Conservation (phyloP, 2,888 invertebrate genomes). For the Melieria picta region DNA sequence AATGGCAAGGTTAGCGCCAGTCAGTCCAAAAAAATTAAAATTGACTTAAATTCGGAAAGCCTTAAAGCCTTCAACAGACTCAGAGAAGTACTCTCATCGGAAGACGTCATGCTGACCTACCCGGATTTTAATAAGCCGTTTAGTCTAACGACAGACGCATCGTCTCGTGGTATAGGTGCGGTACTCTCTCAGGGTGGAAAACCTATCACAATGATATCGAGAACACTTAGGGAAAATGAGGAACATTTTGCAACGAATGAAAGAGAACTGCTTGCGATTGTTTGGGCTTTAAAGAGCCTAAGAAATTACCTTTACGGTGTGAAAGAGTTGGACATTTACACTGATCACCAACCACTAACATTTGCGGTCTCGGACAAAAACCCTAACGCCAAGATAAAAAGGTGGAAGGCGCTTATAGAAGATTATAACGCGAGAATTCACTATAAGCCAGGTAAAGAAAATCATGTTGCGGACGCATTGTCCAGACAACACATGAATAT, state of each 20-base stretch:
- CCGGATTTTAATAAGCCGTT: slow-evolving; percentile 4
- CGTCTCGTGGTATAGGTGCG: not conserved
- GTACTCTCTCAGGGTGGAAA: slow-evolving; percentile 9
- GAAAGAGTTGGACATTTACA: slow-evolving; percentile 1
- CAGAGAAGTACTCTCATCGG: not conserved
- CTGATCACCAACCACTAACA: slow-evolving; percentile 7
- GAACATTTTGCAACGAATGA: slow-evolving; percentile 1
- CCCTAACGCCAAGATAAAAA: not conserved
- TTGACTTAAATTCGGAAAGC: not conserved
- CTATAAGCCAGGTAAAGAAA: slow-evolving; percentile 23
- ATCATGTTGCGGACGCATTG: slow-evolving; percentile 29
- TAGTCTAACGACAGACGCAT: slow-evolving; percentile 4
- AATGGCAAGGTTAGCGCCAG: not conserved
- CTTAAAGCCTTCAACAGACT: not conserved
- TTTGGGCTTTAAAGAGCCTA: slow-evolving; percentile 1
- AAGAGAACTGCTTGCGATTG: slow-evolving; percentile 3
- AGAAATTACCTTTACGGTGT: slow-evolving; percentile 11
- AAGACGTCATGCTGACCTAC: slow-evolving; percentile 1
- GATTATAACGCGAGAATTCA: no score
- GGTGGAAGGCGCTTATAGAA: no score
- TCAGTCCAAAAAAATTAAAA: slow-evolving; percentile 1
- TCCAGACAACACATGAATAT: slow-evolving; percentile 10
- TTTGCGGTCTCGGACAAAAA: slow-evolving; percentile 12
- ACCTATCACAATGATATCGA: slow-evolving; percentile 6
- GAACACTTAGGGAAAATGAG: not conserved